phyloP scores from a whole-genome alignment of 2,888 invertebrate genomes.

The Ornithoptera alexandrae region DNA sequence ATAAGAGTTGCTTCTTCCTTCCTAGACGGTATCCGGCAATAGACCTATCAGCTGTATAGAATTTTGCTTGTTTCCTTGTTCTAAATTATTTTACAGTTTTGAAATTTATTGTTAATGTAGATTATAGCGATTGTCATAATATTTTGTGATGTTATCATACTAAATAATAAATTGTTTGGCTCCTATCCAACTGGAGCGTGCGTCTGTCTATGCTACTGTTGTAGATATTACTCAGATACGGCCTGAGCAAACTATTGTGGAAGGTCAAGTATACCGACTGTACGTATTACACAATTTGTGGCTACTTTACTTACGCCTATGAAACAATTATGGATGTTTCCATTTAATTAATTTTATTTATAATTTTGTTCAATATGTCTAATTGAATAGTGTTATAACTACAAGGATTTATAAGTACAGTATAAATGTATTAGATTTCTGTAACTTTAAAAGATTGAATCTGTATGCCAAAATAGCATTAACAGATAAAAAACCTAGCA shows the following conservation, averaged over 20 bases:
- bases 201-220: constrained; percentile 6
- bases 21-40: no score
- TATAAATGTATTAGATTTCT: no score
- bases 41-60: no score
- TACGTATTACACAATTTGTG: constrained; percentile 2
- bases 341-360: neutral
- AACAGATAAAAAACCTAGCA: no score
- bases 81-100: neutral
- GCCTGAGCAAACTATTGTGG: neutral
- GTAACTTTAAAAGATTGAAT: no score
- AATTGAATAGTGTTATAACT: no score
- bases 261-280: constrained; percentile 18
- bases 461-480: no score
- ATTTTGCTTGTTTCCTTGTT: neutral
- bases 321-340: neutral
- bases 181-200: constrained; percentile 3
- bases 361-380: neutral
- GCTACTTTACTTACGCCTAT: neutral
- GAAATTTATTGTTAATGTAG: neutral
- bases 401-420: no score
- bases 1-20: no score
- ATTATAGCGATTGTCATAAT: neutral
- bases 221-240: neutral
- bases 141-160: constrained; percentile 8
- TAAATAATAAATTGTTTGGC: constrained; percentile 14